Evolutionary conservation across 1,140 invertebrate species (phyloP).

Genomic region (Tyrophagus putrescentiae): DNA sequence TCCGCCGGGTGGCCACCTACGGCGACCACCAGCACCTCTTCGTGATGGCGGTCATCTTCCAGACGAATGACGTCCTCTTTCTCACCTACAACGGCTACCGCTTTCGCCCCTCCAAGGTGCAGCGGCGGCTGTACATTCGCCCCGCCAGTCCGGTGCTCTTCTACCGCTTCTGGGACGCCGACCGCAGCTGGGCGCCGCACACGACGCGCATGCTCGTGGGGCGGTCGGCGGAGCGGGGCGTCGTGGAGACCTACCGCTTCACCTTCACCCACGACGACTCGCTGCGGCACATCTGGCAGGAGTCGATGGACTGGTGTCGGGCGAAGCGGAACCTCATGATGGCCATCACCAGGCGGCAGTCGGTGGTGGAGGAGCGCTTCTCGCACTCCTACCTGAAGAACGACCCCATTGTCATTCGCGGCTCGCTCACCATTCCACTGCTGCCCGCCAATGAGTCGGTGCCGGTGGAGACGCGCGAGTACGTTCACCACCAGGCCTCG

Average conservation of each 20-base stretch:
- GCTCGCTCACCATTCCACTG: background rate
- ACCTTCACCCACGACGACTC: background rate
- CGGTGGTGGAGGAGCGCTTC: background rate
- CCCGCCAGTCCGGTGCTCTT: background rate
- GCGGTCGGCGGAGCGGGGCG: background rate
- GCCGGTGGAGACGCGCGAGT: background rate
- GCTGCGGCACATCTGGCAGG: background rate
- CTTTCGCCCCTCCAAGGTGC: background rate
- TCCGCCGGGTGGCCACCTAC: background rate
- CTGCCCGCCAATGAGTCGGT: background rate
- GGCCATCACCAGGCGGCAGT: background rate
- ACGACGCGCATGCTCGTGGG: background rate
- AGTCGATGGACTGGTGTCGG: background rate
- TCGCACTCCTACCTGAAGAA: background rate
- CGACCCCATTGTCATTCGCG: background rate
- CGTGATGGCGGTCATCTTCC: background rate
- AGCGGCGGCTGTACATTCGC: background rate
- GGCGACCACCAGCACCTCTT: background rate
- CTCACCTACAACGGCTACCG: constrained; percentile 1
- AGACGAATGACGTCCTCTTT: constrained; percentile 5
- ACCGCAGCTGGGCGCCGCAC: too few relatives aligned
- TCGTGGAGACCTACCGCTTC: background rate
- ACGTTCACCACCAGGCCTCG: too few relatives aligned
- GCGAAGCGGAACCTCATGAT: background rate
- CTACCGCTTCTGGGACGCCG: background rate